phyloP scores from a whole-genome alignment of 2,888 invertebrate species.

The Campoletis raptor region DNA sequence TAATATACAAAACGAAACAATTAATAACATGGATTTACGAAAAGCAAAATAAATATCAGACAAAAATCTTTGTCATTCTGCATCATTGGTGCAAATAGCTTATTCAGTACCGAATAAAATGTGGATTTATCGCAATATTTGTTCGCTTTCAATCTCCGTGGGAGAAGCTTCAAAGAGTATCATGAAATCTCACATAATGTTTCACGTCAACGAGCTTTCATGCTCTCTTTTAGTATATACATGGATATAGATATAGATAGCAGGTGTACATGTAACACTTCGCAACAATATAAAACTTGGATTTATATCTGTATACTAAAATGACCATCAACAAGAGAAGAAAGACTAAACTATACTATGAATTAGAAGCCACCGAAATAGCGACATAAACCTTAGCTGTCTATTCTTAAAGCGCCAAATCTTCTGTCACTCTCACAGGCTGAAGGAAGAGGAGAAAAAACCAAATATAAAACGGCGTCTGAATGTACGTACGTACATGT shows the following conservation, averaged over 20 bases:
- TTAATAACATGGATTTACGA: not conserved
- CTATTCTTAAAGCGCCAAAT: constrained; percentile 18
- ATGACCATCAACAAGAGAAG: not conserved
- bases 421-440: constrained; percentile 32
- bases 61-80: not conserved
- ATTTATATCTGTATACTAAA: constrained; percentile 1
- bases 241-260: not conserved
- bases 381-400: constrained; percentile 7
- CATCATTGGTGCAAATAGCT: not conserved
- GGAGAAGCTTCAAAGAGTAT: not conserved
- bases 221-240: not conserved
- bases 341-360: constrained; percentile 24
- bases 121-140: not conserved
- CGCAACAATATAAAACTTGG: not conserved
- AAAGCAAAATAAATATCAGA: not conserved
- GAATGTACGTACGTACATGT: not conserved
- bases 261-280: not conserved
- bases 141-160: not conserved
- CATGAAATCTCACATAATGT: not conserved
- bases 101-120: constrained; percentile 8
- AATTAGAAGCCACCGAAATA: constrained; percentile 45
- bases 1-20: not conserved
- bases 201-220: constrained; percentile 11
- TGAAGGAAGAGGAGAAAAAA: not conserved
- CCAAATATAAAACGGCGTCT: constrained; percentile 35